Conservation (phyloP, 2,888 invertebrate genomes). For the Galerucella pusilla region DNA sequence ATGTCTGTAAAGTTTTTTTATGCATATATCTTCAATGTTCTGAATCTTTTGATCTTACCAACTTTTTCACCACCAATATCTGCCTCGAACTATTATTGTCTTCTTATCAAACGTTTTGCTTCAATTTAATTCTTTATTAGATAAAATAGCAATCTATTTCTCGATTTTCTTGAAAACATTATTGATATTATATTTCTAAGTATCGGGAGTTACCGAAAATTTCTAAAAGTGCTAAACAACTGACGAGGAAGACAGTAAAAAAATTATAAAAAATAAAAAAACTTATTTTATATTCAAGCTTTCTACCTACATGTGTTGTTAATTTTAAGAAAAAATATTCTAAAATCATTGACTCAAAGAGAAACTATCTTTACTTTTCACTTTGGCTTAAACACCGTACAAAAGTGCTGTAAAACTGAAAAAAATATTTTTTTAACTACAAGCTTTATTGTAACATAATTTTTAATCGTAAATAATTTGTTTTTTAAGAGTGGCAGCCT, state of each 20-base stretch:
- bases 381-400: neutral
- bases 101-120: too few relatives aligned
- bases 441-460: slow-evolving; percentile 6
- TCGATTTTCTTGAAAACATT: too few relatives aligned
- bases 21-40: too few relatives aligned
- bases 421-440: slow-evolving; percentile 12
- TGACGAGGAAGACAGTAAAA: neutral
- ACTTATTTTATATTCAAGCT: slow-evolving; percentile 2
- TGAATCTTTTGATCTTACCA: too few relatives aligned
- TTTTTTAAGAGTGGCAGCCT: slow-evolving; percentile 13
- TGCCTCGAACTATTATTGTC: too few relatives aligned
- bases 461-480: neutral
- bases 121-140: too few relatives aligned
- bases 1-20: too few relatives aligned
- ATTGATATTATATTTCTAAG: too few relatives aligned
- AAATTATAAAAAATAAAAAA: neutral
- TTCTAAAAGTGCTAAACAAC: too few relatives aligned
- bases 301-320: neutral
- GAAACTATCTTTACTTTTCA: neutral
- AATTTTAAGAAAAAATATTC: slow-evolving; percentile 5
- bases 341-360: neutral
- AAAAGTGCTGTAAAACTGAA: slow-evolving; percentile 1
- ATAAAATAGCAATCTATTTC: too few relatives aligned
- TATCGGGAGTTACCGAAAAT: too few relatives aligned
- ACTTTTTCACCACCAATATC: too few relatives aligned